Evolutionary conservation across 2,888 invertebrate genomes (phyloP), one percentile per base, ranked within the genome.

Genomic region (Apodemia hepburni): DNA sequence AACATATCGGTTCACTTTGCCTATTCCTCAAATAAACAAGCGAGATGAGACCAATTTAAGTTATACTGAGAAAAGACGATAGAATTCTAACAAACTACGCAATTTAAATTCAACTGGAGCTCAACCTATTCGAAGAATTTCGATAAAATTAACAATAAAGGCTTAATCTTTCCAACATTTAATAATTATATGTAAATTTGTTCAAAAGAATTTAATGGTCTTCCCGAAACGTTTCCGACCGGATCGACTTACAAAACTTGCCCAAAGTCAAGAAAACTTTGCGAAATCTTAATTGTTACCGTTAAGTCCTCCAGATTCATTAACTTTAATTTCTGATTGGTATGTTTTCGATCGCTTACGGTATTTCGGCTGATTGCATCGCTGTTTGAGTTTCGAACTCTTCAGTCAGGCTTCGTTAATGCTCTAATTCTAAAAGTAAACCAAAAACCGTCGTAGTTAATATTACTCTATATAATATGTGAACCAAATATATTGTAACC

Each of bases 181-280:
- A 70, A 69, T 77, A 70, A 74, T 74, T 66, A 66, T 68, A 66
- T 69, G 65, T 68, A 69, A 78, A 74, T 78, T 79, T 77, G 77
- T 78, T 81, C 74, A 73, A 75, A 82, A 81, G 77, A 79, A 79
- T 81, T 74, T 77, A 78, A 81, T 77, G 77, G 75, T 75, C 68
- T 73, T 68, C 69, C 65, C 66, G 64, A 63, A 62, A 60, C 63
- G 63, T 65, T 66, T 69, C 66, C 61, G 63, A 62, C 45, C 54
- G 65, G 64, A 67, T 67, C 66, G 67, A 66, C 65, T 67, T 68
- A 68, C 67, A 51, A 61, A 70, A 71, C 68, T 68, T 68, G 61
- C 69, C 54, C 64, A 66, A 77, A 79, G 73, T 79, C 75, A 70
- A 75, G 64, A 63, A 75, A 75, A 75, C 71, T 76, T 74, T 67